These are phyloP conservation scores for Philaenus spumarius DNA, from an alignment of 1,140 invertebrate genomes.

Conservation along the genomic window DNA sequence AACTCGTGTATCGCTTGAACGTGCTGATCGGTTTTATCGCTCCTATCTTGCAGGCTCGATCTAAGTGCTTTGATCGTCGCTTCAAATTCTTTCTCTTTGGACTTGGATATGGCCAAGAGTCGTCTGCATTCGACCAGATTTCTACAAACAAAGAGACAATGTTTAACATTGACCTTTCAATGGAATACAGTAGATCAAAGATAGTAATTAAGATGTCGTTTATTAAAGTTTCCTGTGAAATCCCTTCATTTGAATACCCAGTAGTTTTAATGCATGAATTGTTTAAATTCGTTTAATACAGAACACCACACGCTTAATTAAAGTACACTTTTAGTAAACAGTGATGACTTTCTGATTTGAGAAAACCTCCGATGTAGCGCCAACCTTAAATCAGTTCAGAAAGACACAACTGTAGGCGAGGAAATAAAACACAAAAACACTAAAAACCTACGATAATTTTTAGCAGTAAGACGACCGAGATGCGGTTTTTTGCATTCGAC, in stretches of 20 bases:
- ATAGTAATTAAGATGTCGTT: neutral
- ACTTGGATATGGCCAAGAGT: neutral
- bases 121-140: constrained; percentile 2
- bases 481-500: too few relatives aligned
- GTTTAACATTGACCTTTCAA: neutral
- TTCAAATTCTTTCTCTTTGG: constrained; percentile 6
- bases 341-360: too few relatives aligned
- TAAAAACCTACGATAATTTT: too few relatives aligned
- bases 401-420: too few relatives aligned
- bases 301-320: too few relatives aligned
- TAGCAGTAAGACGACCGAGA: too few relatives aligned
- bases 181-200: neutral
- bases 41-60: neutral
- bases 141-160: neutral
- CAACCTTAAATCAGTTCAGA: too few relatives aligned
- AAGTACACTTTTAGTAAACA: too few relatives aligned
- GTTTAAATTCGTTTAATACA: too few relatives aligned
- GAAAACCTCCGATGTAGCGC: too few relatives aligned
- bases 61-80: neutral
- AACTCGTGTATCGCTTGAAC: neutral
- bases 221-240: neutral
- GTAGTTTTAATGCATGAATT: neutral
- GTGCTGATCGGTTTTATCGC: neutral
- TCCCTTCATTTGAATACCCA: neutral
- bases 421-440: too few relatives aligned